Base-by-base conservation (phyloP, 2,888 invertebrate species). In the Rhagium mordax region DNA sequence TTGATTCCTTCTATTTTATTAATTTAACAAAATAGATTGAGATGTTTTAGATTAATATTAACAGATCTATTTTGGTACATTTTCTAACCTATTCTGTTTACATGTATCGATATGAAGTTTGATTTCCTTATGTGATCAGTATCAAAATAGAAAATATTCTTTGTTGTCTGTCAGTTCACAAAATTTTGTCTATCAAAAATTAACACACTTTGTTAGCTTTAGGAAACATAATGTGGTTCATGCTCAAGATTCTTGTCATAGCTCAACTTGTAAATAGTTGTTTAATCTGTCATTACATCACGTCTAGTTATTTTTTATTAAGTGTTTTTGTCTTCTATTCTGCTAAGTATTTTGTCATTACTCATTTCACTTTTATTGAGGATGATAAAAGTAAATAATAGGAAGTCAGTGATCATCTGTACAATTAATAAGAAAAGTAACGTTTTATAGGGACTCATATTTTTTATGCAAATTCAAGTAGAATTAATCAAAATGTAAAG, bases 241-340 rank as follows among this genome's bases (percentile, higher is more conserved):
- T 80, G 82, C 82, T 82, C 82, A 82, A 82, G 76, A 79, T 81
- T 82, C 80, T 81, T 80, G 79, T 82, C 79, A 79, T 79, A 81
- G 81, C 79, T 81, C 79, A 80, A 80, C 76, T 74, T 81, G 80
- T 81, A 80, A 74, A 80, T 80, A 79, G 66, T 77, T 74, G 67
- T 73, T 74, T 69, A 74, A 71, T 55, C 57, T 62, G 48, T 76
- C 72, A 70, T 72, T 49, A 74, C 77, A 75, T 78, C 75, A 77
- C 77, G 57, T 47, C 57, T 71, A 71, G 33, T 65, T 53, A 55
- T 47, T 59, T 60, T 48, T 49, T 29, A 41, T 70, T 61, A n/a
- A 62, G 62, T 15, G 21, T 66, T 55, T 66, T 41, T 29, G 41
- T 41, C 33, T 41, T 24, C 8, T 41, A 51, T 24, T 47, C 47